Evolutionary conservation across 2,113 vertebrate genomes (phyloP).

Genomic region (Daphoenositta chrysoptera): DNA sequence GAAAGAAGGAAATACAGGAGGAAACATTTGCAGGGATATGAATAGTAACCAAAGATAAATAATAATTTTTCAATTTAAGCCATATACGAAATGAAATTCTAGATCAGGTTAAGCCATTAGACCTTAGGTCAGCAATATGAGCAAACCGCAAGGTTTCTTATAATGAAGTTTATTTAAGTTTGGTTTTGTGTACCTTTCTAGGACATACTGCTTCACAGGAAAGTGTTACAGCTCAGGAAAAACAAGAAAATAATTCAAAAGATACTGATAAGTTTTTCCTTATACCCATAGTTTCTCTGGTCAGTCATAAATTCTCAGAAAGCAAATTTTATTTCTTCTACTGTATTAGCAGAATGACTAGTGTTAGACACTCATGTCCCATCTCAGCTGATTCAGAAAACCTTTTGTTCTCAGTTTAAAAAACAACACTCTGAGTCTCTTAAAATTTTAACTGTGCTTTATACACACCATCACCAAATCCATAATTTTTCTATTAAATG

Average conservation of each 20-base stretch:
- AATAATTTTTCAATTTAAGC: neutral
- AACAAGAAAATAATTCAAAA: neutral
- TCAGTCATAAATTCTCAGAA: neutral
- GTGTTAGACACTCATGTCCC: accelerated
- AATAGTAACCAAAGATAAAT: neutral
- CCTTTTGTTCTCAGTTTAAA: neutral
- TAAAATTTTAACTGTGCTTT: neutral
- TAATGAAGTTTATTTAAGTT: neutral
- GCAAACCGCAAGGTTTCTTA: neutral
- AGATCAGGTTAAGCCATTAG: neutral
- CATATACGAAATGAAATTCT: neutral
- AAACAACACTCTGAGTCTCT: neutral
- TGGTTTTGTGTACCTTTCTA: neutral
- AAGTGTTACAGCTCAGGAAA: neutral
- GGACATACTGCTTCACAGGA: neutral
- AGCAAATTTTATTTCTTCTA: neutral
- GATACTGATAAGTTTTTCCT: neutral
- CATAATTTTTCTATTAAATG: neutral
- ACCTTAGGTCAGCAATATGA: neutral
- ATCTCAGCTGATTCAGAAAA: neutral
- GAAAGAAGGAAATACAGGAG: neutral
- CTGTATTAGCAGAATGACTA: neutral
- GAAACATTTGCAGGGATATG: neutral
- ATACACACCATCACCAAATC: neutral
- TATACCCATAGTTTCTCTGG: neutral